A percentile compares a stretch with the other conserved stretches of the same genome.
These are phyloP conservation scores for Phortica variegata DNA, from an alignment of 1,140 invertebrate species.

Conservation along the genomic window DNA sequence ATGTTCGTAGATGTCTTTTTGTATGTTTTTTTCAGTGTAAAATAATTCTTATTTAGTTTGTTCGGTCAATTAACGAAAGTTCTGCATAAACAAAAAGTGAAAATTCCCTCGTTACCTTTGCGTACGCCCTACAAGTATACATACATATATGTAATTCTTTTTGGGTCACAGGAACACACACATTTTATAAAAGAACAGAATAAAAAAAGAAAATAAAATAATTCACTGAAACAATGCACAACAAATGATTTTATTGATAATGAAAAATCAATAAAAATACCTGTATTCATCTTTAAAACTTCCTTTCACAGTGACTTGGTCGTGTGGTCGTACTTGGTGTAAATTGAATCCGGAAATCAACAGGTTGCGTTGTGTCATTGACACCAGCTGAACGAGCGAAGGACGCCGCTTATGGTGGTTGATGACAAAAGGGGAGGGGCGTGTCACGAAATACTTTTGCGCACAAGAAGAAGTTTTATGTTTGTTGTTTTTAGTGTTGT, in stretches of 20 bases:
- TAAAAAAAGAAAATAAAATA: neutral
- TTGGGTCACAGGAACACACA: neutral
- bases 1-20: too few species aligned
- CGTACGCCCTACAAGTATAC: neutral
- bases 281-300: constrained; percentile 50
- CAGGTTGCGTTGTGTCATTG: constrained; percentile 37
- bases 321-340: constrained; percentile 3
- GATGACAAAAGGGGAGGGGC: too few species aligned
- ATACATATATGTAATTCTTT: neutral
- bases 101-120: neutral
- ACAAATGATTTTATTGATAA: neutral
- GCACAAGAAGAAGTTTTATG: too few species aligned
- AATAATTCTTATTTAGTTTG: too few species aligned
- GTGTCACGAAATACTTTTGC: too few species aligned
- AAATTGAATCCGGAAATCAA: constrained; percentile 25
- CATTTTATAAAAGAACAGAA: neutral
- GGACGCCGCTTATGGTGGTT: too few species aligned
- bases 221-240: neutral
- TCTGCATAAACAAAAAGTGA: neutral
- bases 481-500: too few species aligned
- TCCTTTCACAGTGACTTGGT: constrained; percentile 26
- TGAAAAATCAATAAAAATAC: constrained; percentile 16
- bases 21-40: too few species aligned
- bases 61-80: too few species aligned
- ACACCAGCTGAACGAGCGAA: too few species aligned